These are phyloP conservation scores for Slavum lentiscoides DNA, from an alignment of 2,888 invertebrate species.

Conservation along the genomic window DNA sequence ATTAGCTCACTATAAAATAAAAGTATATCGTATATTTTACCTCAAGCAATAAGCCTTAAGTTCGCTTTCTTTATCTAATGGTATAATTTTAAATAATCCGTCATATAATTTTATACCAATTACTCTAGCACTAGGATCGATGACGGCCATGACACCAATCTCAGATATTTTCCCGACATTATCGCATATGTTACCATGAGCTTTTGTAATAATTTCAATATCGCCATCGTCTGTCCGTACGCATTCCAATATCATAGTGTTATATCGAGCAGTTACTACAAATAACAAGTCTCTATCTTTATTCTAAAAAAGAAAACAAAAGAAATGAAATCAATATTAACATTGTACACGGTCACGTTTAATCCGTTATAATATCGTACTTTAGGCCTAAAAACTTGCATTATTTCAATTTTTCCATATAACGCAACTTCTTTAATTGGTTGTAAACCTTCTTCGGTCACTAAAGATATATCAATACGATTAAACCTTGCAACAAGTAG, in stretches of 20 bases:
- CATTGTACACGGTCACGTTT: slow-evolving; percentile 5
- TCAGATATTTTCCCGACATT: slow-evolving; percentile 93
- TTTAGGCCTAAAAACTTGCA: slow-evolving; percentile 90
- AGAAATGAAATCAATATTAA: slow-evolving; percentile 29
- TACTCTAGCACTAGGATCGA: slow-evolving; percentile 93
- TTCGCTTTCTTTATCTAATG: slow-evolving; percentile 90
- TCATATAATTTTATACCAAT: slow-evolving; percentile 95
- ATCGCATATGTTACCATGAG: slow-evolving; percentile 95
- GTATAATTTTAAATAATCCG: slow-evolving; percentile 96
- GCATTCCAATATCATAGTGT: slow-evolving; percentile 97
- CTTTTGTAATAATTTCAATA: slow-evolving; percentile 90
- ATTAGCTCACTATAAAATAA: background rate
- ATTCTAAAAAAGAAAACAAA: slow-evolving; percentile 65
- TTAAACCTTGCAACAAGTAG: slow-evolving; percentile 94
- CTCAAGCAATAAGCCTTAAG: slow-evolving; percentile 81
- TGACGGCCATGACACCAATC: slow-evolving; percentile 91
- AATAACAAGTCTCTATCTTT: slow-evolving; percentile 91
- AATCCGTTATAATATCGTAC: slow-evolving; percentile 63
- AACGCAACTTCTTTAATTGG: slow-evolving; percentile 94
- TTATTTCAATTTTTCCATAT: slow-evolving; percentile 91
- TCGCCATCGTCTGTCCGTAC: slow-evolving; percentile 72
- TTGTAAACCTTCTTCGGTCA: slow-evolving; percentile 92
- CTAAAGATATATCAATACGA: slow-evolving; percentile 89
- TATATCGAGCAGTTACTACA: slow-evolving; percentile 89
- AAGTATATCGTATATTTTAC: slow-evolving; percentile 57